These are phyloP conservation scores for Boloria euphrosyne DNA, from an alignment of 2,888 invertebrate species.

Conservation along the genomic window DNA sequence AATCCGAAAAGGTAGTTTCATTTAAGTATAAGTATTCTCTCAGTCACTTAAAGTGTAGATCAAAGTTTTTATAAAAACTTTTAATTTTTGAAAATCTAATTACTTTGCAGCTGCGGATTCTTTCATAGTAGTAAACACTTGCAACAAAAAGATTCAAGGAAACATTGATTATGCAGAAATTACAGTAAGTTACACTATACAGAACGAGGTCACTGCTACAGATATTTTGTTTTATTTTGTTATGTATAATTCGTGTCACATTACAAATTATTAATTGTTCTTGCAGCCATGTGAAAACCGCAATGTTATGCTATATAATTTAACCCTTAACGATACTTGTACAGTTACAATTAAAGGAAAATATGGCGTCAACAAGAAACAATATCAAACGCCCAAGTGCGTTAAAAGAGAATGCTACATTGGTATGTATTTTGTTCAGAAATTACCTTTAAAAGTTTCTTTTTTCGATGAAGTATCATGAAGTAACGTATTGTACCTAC, in stretches of 20 bases:
- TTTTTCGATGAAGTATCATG: no score
- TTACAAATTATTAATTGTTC: slow-evolving; percentile 16
- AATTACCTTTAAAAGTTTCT: no score
- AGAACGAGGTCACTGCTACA: no score
- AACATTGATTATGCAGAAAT: slow-evolving; percentile 18
- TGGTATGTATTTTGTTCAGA: slow-evolving; percentile 44
- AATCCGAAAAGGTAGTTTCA: no score
- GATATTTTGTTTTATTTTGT: not conserved
- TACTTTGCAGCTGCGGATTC: slow-evolving; percentile 46
- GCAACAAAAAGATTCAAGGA: slow-evolving; percentile 40
- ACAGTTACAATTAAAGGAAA: slow-evolving; percentile 48
- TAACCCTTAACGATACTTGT: slow-evolving; percentile 52
- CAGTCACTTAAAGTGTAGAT: no score
- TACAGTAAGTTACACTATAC: slow-evolving; percentile 25
- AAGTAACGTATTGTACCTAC: no score
- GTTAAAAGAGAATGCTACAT: slow-evolving; percentile 40
- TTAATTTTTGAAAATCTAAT: slow-evolving; percentile 2
- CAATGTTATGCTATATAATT: slow-evolving; percentile 37
- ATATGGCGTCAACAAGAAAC: slow-evolving; percentile 46
- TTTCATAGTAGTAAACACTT: slow-evolving; percentile 49
- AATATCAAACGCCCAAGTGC: slow-evolving; percentile 52
- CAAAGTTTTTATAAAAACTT: no score
- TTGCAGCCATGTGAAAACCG: slow-evolving; percentile 49
- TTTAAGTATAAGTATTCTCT: no score
- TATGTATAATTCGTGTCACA: not conserved